These are phyloP conservation scores for Zelostemma sp. DNA, from an alignment of 1,140 invertebrate genomes.

Conservation along the genomic window DNA sequence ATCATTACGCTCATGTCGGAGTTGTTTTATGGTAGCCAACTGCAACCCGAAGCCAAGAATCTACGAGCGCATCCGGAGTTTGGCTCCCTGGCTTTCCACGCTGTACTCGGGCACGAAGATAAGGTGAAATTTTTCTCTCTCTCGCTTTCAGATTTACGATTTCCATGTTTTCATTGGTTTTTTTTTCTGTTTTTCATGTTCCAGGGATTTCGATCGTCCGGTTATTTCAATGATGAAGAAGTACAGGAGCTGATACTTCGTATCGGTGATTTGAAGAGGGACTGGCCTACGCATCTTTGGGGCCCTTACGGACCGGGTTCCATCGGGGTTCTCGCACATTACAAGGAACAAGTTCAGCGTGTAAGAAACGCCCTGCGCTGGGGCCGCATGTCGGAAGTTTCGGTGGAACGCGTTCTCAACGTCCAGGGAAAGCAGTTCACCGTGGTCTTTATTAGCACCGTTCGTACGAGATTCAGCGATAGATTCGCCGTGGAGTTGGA, in stretches of 20 bases:
- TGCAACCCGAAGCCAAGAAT: conserved; percentile 78
- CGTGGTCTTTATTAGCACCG: conserved; percentile 87
- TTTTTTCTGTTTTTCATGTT: conserved; percentile 12
- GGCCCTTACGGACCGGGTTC: conserved; percentile 81
- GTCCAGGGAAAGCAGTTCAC: conserved; percentile 93
- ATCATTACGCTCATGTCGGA: conserved; percentile 87
- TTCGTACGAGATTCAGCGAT: conserved; percentile 83
- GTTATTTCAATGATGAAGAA: conserved; percentile 88
- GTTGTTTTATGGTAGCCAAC: conserved; percentile 85
- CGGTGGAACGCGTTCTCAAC: conserved; percentile 88
- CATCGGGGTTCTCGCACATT: conserved; percentile 88
- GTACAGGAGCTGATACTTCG: conserved; percentile 84
- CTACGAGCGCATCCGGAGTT: conserved; percentile 76
- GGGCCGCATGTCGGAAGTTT: conserved; percentile 79
- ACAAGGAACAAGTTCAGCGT: conserved; percentile 85
- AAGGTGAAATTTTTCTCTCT: conserved; percentile 68
- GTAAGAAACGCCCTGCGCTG: conserved; percentile 86
- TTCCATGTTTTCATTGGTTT: background rate
- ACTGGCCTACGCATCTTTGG: conserved; percentile 81
- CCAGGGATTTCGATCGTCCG: conserved; percentile 79
- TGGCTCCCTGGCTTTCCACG: conserved; percentile 87
- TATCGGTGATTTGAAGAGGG: conserved; percentile 76
- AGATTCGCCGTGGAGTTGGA: conserved; percentile 68
- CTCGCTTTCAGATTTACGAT: too few relatives aligned
- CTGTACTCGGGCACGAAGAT: conserved; percentile 82